Conservation (phyloP, 2,113 vertebrate species). For the Mellivora capensis region DNA sequence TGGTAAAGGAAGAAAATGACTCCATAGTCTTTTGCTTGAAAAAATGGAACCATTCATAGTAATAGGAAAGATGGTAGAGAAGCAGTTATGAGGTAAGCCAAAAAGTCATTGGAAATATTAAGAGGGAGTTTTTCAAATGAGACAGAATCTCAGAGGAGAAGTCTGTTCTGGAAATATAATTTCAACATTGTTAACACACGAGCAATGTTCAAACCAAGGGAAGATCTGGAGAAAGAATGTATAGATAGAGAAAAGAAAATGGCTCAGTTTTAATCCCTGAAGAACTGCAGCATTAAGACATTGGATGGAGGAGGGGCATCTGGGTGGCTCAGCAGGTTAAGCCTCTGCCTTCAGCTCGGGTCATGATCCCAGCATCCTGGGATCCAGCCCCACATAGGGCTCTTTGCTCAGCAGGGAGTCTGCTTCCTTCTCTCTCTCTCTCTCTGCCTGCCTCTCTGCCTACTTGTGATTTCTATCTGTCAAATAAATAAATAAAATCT, state of each 20-base stretch:
- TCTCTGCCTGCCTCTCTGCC: too few relatives aligned
- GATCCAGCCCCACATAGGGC: too few relatives aligned
- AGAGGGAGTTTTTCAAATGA: not conserved
- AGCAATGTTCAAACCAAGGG: not conserved
- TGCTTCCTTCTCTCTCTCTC: too few relatives aligned
- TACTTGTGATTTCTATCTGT: too few relatives aligned
- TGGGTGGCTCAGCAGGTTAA: too few relatives aligned
- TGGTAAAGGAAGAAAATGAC: not conserved
- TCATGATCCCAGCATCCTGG: too few relatives aligned
- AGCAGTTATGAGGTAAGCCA: not conserved
- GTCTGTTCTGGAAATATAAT: not conserved
- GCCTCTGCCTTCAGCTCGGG: too few relatives aligned
- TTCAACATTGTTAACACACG: not conserved
- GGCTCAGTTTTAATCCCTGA: not conserved
- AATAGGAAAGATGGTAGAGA: not conserved
- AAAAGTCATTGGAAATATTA: not conserved
- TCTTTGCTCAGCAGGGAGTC: too few relatives aligned
- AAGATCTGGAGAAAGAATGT: not conserved
- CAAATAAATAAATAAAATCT: too few relatives aligned
- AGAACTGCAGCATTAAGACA: not conserved
- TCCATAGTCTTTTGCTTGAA: not conserved
- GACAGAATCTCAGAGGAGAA: not conserved
- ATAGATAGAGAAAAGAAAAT: not conserved
- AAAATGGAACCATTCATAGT: not conserved
- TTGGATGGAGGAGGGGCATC: not conserved